A percentile compares a stretch with the other conserved stretches of the same genome.
Conservation (phyloP, 2,888 invertebrate genomes). For the Cremastinae sp. region DNA sequence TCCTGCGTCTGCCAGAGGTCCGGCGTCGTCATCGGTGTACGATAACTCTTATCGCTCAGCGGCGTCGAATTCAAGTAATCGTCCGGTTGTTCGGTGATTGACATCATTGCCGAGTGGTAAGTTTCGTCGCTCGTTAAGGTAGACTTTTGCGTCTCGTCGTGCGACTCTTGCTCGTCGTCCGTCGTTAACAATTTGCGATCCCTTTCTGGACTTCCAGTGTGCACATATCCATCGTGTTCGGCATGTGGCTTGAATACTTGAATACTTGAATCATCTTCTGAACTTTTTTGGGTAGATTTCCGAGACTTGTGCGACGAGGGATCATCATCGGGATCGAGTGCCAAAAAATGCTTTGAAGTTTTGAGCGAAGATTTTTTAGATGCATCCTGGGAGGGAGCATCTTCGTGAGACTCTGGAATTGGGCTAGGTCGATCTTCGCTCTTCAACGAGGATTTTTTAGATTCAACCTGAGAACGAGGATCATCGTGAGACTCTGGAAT, state of each 20-base stretch:
- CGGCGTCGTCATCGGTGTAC: not conserved
- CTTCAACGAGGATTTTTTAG: no score
- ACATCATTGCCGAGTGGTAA: conserved; percentile 31
- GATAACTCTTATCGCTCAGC: no score
- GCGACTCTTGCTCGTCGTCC: conserved; percentile 13
- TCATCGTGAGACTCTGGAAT: no score
- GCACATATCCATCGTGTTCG: not conserved
- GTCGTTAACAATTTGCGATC: not conserved
- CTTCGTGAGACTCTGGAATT: no score
- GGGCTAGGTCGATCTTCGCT: no score
- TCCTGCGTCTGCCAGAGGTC: conserved; percentile 8
- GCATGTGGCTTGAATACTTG: not conserved
- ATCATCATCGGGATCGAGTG: not conserved
- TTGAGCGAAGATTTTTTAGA: no score
- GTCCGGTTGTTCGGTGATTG: not conserved
- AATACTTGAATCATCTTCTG: not conserved
- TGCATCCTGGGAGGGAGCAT: no score
- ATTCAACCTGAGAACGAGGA: no score
- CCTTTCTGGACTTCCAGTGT: not conserved
- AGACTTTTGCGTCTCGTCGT: conserved; percentile 28
- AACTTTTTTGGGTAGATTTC: not conserved
- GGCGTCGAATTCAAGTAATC: no score
- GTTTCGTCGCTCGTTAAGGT: conserved; percentile 25
- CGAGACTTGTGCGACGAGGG: not conserved
- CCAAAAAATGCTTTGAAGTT: not conserved